Base-by-base conservation (phyloP, 2,888 invertebrate species). In the Tineola bisselliella region DNA sequence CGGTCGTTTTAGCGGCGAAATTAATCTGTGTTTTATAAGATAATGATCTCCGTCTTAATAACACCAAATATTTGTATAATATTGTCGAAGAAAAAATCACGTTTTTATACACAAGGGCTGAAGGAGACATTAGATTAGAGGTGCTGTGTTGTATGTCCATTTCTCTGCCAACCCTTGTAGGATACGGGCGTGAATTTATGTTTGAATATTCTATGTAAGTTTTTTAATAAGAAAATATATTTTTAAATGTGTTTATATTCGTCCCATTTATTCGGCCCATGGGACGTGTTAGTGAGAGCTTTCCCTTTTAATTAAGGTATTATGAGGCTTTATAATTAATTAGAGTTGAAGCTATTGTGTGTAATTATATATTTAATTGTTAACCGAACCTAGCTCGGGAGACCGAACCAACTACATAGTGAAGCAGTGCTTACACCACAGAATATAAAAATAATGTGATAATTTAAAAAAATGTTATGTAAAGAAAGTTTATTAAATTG, bases 391-490 rank as follows among this genome's bases (percentile, higher is more conserved):
- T 25, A 25, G 25, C 25, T 25, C 25, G 25, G 25, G 6, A 25
- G 25, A 25, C 25, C 25, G 6, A 25, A 6, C 25, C 25, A 25
- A 25, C 2, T 6, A 25, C 25, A 25, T 25, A 25, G 25, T 25
- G 25, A 25, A 25, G 6, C 25, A 25, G 25, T 25, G 25, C 2
- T 25, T 25, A 25, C 6, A 25, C 6, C 25, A 6, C 25, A 25
- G 25, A 25, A 25, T 25, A 25, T 4, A 56, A 6, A 13, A 56
- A 56, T 19, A 13, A 56, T 56, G 56, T 56, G 56, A 56, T 56
- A 56, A 3, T 38, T 44, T n/a, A n/a, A 44, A 66, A 72, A 69
- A 15, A 15, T 65, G 62, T 67, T 62, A 67, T 65, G 65, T 61
- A 63, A 48, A 44, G 12, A 38, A 15, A 59, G 17, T 44, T 59